Percentiles rank a stretch among this genome's conserved stretches.
phyloP scores from a whole-genome alignment of 2,797 vertebrate species.

The Bradypus variegatus region DNA sequence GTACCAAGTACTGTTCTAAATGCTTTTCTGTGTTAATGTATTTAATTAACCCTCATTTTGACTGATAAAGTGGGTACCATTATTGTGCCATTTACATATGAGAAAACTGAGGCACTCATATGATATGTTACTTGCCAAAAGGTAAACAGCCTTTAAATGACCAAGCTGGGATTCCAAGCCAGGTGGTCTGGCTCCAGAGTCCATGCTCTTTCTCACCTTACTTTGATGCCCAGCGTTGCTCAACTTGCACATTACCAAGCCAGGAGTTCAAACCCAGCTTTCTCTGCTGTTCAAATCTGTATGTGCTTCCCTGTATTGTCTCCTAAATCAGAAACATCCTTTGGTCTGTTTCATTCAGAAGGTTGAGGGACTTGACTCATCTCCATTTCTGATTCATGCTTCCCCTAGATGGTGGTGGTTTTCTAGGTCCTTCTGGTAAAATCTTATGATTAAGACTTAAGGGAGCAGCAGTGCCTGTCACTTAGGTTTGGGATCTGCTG shows the following conservation, averaged over 20 bases:
- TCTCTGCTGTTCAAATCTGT: not conserved
- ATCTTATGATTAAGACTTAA: not conserved
- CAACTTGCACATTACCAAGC: not conserved
- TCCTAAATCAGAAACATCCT: not conserved
- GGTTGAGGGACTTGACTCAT: not conserved
- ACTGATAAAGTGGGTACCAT: not conserved
- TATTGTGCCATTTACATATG: not conserved
- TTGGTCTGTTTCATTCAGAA: not conserved
- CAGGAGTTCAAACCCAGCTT: not conserved
- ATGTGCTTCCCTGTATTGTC: not conserved
- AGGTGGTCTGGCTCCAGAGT: not conserved
- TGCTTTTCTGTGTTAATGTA: not conserved
- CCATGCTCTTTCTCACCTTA: not conserved
- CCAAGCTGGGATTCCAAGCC: not conserved
- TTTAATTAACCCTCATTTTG: not conserved
- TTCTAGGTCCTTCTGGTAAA: not conserved
- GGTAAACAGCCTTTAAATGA: not conserved
- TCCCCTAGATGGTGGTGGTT: not conserved
- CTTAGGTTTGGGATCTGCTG: not conserved
- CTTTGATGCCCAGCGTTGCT: not conserved
- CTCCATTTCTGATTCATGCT: not conserved
- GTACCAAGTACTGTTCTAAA: not conserved
- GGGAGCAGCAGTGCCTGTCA: not conserved
- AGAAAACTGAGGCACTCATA: not conserved
- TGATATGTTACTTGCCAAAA: not conserved